phyloP scores from a whole-genome alignment of 2,797 vertebrate species.

The Clarias laeviceps region DNA sequence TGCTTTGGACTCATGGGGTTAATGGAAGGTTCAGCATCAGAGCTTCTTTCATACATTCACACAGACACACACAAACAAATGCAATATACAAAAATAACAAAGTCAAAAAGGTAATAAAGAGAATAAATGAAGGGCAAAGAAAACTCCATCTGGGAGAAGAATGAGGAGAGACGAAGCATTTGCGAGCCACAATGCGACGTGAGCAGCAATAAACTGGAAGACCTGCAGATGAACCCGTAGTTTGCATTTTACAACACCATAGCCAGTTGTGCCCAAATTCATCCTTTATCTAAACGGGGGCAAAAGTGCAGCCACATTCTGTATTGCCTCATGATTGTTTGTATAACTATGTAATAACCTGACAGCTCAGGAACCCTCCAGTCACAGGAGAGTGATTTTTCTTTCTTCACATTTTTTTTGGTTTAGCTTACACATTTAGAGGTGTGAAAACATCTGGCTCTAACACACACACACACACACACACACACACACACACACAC shows the following conservation, averaged over 20 bases:
- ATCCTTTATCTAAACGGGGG: slow-evolving; percentile 21
- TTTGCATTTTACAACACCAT: slow-evolving; percentile 77
- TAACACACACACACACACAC: not conserved
- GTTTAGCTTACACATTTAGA: not conserved
- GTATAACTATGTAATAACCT: not conserved
- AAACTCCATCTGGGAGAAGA: slow-evolving; percentile 41
- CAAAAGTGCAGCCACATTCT: slow-evolving; percentile 27
- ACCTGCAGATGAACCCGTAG: slow-evolving; percentile 75
- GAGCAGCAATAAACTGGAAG: slow-evolving; percentile 71
- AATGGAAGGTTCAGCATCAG: not conserved
- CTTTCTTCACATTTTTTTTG: too few relatives aligned
- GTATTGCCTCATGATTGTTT: not conserved
- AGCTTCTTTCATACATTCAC: not conserved
- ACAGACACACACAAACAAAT: slow-evolving; percentile 1
- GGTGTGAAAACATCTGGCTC: slow-evolving; percentile 19
- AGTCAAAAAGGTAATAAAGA: slow-evolving; percentile 27
- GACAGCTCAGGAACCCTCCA: not conserved
- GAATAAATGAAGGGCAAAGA: slow-evolving; percentile 43
- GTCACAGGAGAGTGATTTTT: not conserved
- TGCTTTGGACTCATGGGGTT: not conserved
- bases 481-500: not conserved
- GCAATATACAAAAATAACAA: not conserved
- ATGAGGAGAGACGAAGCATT: slow-evolving; percentile 9
- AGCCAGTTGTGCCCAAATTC: slow-evolving; percentile 16
- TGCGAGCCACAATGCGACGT: slow-evolving; percentile 59